Conservation (phyloP, 2,797 vertebrate genomes). For the Pelodytes ibericus region DNA sequence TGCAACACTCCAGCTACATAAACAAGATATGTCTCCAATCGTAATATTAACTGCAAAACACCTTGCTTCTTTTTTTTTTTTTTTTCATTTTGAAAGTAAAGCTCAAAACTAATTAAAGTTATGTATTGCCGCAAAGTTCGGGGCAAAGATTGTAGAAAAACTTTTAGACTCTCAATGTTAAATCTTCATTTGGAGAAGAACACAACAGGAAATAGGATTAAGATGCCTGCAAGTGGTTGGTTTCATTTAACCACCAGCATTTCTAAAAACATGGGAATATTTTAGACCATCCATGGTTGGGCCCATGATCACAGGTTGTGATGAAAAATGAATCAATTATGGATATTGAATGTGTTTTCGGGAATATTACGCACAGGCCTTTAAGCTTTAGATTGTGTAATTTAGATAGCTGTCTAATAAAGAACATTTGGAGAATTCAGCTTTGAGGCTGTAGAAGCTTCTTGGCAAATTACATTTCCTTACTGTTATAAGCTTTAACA, state of each 20-base stretch:
- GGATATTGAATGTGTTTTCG: conserved; percentile 15
- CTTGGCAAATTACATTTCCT: conserved; percentile 67
- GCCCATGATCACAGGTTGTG: conserved; percentile 13
- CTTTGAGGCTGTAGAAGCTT: conserved; percentile 63
- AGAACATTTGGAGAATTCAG: conserved; percentile 57
- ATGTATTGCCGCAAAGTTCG: conserved; percentile 12
- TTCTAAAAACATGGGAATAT: conserved; percentile 4
- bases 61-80: not conserved
- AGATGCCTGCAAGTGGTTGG: not conserved
- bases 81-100: conserved; percentile 5
- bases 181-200: not conserved
- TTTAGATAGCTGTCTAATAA: conserved; percentile 56
- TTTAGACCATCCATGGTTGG: conserved; percentile 4
- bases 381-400: conserved; percentile 26
- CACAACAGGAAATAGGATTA: conserved; percentile 1
- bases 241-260: conserved; percentile 7
- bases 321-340: conserved; percentile 36
- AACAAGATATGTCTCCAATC: not conserved
- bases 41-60: not conserved
- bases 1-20: not conserved
- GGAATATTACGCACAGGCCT: conserved; percentile 18
- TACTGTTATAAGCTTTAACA: conserved; percentile 65
- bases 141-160: not conserved
- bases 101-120: conserved; percentile 29
- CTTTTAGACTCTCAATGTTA: not conserved